Conservation (phyloP, 1,140 invertebrate genomes). For the Spodoptera litura region DNA sequence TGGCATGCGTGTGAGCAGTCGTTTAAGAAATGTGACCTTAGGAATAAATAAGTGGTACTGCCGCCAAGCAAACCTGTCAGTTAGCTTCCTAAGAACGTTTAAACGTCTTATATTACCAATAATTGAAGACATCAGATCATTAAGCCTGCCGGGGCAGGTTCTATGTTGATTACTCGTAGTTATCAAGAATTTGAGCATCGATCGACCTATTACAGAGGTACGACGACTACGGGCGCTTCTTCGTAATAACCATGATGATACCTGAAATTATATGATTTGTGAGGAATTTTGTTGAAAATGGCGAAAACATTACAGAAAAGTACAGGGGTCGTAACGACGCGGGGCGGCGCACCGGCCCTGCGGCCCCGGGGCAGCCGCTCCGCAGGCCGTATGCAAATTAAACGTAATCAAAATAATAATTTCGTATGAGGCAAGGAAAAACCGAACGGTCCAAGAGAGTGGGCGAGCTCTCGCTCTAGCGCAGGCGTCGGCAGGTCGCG, state of each 20-base stretch:
- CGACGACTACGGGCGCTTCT: constrained; percentile 75
- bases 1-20: constrained; percentile 8
- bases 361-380: constrained; percentile 64
- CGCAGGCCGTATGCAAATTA: constrained; percentile 83
- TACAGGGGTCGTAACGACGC: constrained; percentile 80
- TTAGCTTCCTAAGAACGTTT: constrained; percentile 82
- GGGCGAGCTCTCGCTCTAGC: constrained; percentile 58
- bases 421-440: constrained; percentile 68
- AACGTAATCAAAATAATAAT: constrained; percentile 85
- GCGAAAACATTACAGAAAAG: constrained; percentile 85
- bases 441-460: constrained; percentile 34
- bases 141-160: constrained; percentile 75
- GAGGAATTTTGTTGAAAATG: constrained; percentile 85
- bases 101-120: constrained; percentile 82
- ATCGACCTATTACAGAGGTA: constrained; percentile 73
- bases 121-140: constrained; percentile 79
- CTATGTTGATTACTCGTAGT: constrained; percentile 83
- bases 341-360: constrained; percentile 63
- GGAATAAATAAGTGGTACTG: constrained; percentile 60
- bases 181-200: constrained; percentile 82
- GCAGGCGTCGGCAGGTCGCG: constrained; percentile 12
- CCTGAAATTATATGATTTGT: constrained; percentile 85
- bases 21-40: constrained; percentile 53
- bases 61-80: constrained; percentile 60
- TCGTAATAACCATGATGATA: constrained; percentile 84